Conservation (phyloP, 2,888 invertebrate genomes). For the Eugnorisma glareosa region DNA sequence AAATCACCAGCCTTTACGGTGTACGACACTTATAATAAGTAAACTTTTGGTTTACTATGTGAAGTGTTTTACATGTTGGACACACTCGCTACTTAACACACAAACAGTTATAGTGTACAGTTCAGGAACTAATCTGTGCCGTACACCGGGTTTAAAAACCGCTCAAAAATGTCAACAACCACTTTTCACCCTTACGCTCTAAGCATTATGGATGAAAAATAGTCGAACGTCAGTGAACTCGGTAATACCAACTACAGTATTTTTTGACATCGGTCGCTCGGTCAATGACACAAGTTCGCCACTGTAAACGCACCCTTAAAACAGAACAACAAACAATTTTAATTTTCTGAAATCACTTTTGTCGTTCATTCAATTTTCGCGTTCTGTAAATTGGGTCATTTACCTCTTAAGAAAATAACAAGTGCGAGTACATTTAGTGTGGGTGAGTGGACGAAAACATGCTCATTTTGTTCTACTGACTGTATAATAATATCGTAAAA, state of each 20-base stretch:
- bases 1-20: too few relatives aligned
- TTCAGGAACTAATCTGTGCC: too few relatives aligned
- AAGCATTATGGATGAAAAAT: too few relatives aligned
- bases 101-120: too few relatives aligned
- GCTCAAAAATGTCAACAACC: background rate
- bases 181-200: background rate
- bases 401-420: conserved; percentile 37
- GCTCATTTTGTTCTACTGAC: conserved; percentile 20
- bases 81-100: too few relatives aligned
- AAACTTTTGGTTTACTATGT: too few relatives aligned
- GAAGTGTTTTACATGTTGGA: too few relatives aligned
- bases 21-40: too few relatives aligned
- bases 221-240: too few relatives aligned
- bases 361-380: conserved; percentile 24
- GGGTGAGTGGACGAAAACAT: conserved; percentile 39
- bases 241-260: too few relatives aligned
- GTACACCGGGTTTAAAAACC: conserved; percentile 1
- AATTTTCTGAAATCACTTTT: conserved; percentile 6
- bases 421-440: conserved; percentile 8
- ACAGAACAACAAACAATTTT: conserved; percentile 13
- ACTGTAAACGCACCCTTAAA: background rate
- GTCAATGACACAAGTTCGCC: conserved; percentile 8
- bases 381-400: conserved; percentile 25
- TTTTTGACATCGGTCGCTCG: conserved; percentile 14
- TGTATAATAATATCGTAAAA: conserved; percentile 38